Base-by-base conservation (phyloP, 2,888 invertebrate species). In the Leptopilina syphax region DNA sequence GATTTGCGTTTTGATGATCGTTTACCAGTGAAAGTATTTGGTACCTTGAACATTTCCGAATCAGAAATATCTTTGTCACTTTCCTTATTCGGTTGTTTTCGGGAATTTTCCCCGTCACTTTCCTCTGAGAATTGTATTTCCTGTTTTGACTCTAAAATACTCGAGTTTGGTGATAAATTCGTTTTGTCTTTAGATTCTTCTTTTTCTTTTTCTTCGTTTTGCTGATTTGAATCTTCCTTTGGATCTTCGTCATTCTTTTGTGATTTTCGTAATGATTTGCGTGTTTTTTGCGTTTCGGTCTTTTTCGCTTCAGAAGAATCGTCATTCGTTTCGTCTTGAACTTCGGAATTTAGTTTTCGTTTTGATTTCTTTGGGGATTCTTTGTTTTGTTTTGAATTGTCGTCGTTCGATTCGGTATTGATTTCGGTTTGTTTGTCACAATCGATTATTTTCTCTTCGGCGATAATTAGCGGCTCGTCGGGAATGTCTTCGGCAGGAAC, bases 1-100 rank as follows among this genome's bases (percentile, higher is more conserved):
- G 85, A 86, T 76, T 84, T 87, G 47, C 85, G 86, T 66, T 85
- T 89, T 0, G 84, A 80, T 0, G 63, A 79, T 7, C 88, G 82
- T 78, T 87, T 89, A 66, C 86, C 89, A 4, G 83, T 81, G 8
- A 80, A 82, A 47, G 86, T 86, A 76, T 89, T 86, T 0, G 90
- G 90, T 73, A 89, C 66, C 80, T 90, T 90, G 57, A 89, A 89
- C 1, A 84, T 85, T 18, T 89, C 88, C 8, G 79, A 76, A 73
- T 73, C 34, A 10, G n/a, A 34, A 34, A 34, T 57, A 13, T 77
- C 60, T 78, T 68, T 27, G 47, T 73, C 70, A 57, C 9, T 54
- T 73, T 13, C 54, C 34, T 57, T 73, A 9, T 50, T 10, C 0
- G 50, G 10, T 10, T 50, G 50, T 10, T 50, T 50, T 70, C n/a